A percentile compares a stretch with the other conserved stretches of the same genome.
Evolutionary conservation across 2,797 vertebrate species (phyloP).

Genomic region (Gymnothorax reevesii): DNA sequence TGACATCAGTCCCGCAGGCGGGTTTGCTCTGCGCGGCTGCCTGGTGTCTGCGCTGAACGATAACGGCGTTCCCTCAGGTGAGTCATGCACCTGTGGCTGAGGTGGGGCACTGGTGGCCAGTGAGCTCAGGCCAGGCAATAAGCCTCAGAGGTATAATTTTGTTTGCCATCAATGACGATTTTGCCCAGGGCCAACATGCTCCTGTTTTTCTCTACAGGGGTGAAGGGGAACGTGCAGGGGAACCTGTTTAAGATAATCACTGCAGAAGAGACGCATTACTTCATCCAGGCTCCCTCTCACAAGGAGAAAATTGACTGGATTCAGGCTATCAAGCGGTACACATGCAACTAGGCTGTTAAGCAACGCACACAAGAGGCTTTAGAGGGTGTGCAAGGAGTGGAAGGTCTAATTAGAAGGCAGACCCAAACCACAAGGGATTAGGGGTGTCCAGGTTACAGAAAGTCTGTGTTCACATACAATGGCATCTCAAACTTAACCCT

Average conservation of each 20-base stretch:
- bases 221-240: slow-evolving; percentile 93
- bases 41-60: slow-evolving; percentile 90
- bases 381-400: not conserved
- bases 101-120: slow-evolving; percentile 19
- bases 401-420: not conserved
- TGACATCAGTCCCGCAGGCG: slow-evolving; percentile 85
- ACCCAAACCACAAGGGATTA: not conserved
- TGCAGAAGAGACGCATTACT: slow-evolving; percentile 84
- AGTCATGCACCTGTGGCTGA: slow-evolving; percentile 48
- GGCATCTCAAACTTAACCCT: not conserved
- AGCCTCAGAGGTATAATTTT: not conserved
- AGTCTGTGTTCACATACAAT: not conserved
- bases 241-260: slow-evolving; percentile 98
- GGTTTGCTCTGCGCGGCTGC: slow-evolving; percentile 86
- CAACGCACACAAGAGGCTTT: not conserved
- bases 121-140: not conserved
- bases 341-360: slow-evolving; percentile 52
- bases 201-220: slow-evolving; percentile 67
- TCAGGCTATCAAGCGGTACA: slow-evolving; percentile 83
- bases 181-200: slow-evolving; percentile 4
- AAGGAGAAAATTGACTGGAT: slow-evolving; percentile 89
- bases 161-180: not conserved
- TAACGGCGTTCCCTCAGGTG: slow-evolving; percentile 89
- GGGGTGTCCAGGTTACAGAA: not conserved
- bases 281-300: slow-evolving; percentile 88